These are phyloP conservation scores for Channallabes apus DNA, from an alignment of 2,797 vertebrate species.

Conservation along the genomic window DNA sequence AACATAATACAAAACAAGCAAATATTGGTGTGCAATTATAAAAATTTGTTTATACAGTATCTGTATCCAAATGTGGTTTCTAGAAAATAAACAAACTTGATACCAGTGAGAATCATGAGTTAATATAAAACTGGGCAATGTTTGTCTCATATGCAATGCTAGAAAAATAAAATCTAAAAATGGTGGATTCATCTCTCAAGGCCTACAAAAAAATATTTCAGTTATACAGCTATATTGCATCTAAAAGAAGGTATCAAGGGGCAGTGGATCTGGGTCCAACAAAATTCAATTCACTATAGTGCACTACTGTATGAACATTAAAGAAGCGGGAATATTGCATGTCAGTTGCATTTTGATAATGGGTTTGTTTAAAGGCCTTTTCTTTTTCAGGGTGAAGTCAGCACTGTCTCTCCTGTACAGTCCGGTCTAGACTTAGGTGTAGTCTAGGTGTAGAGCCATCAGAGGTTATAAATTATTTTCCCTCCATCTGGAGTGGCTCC, in stretches of 20 bases:
- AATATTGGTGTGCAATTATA: neutral
- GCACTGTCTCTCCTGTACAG: constrained; percentile 42
- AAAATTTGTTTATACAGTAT: neutral
- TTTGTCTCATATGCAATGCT: neutral
- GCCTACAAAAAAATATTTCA: constrained; percentile 21
- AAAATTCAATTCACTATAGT: constrained; percentile 50
- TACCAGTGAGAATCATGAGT: neutral
- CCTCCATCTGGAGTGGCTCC: constrained; percentile 52
- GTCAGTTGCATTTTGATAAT: constrained; percentile 59
- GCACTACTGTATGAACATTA: constrained; percentile 52
- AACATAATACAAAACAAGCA: neutral
- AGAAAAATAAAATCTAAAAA: neutral
- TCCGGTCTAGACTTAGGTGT: constrained; percentile 55
- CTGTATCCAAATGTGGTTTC: neutral
- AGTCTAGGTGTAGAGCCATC: constrained; percentile 60
- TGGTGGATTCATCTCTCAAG: neutral
- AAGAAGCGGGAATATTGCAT: constrained; percentile 46
- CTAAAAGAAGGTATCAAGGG: constrained; percentile 5
- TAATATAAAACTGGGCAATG: constrained; percentile 8
- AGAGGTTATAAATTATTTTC: constrained; percentile 67
- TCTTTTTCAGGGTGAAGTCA: constrained; percentile 18
- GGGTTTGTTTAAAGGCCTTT: constrained; percentile 33
- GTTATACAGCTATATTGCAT: constrained; percentile 10
- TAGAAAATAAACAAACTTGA: neutral
- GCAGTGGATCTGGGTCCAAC: neutral